phyloP scores from a whole-genome alignment of 2,113 vertebrate genomes.

The Phylloscopus whistleri region DNA sequence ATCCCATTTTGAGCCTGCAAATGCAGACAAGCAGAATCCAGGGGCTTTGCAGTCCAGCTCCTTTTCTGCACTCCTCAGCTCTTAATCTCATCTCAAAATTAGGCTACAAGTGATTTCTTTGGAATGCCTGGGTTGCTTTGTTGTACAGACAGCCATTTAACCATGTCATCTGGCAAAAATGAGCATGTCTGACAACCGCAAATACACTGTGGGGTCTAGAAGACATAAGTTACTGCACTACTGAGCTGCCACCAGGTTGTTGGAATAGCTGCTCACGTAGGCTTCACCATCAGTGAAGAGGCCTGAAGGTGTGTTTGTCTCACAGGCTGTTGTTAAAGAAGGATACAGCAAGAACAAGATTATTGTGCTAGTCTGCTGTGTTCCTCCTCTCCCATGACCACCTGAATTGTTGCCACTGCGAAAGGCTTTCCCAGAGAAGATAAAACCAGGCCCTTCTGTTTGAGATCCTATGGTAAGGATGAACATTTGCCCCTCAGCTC shows the following conservation, averaged over 20 bases:
- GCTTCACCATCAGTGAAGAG: background rate
- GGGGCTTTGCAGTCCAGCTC: background rate
- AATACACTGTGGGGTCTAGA: background rate
- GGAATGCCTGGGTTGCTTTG: background rate
- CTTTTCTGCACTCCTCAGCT: background rate
- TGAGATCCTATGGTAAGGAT: background rate
- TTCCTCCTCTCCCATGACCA: background rate
- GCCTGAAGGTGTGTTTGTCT: background rate
- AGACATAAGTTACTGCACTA: background rate
- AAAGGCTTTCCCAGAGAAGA: background rate
- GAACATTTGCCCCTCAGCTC: background rate
- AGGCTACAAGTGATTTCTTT: background rate
- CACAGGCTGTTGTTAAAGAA: background rate
- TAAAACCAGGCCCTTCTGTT: background rate
- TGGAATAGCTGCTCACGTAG: background rate
- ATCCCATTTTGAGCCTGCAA: background rate
- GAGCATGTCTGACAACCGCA: background rate
- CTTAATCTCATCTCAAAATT: background rate
- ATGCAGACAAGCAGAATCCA: background rate
- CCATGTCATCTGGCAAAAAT: background rate
- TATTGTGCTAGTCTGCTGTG: background rate
- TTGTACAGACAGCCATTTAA: background rate
- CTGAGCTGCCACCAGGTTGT: background rate
- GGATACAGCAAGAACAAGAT: accelerated
- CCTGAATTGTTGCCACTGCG: background rate